Evolutionary conservation across 2,797 vertebrate genomes (phyloP).

Genomic region (Hemitrygon akajei): DNA sequence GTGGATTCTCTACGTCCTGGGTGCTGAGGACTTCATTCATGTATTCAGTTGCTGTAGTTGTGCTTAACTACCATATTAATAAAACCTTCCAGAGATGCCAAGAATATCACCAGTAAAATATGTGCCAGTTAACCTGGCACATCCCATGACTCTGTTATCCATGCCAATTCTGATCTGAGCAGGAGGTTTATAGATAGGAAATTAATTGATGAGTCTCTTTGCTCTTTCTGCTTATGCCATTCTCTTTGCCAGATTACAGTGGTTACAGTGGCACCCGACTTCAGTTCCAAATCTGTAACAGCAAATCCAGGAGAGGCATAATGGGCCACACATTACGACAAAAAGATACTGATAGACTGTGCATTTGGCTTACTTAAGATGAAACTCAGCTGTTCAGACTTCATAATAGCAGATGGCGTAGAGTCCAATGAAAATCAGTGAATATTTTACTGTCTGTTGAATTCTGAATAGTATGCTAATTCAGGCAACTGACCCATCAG

Average conservation of each 20-base stretch:
- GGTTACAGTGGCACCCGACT: conserved; percentile 20
- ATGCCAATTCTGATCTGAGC: conserved; percentile 30
- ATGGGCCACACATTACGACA: not conserved
- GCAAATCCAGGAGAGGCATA: conserved; percentile 25
- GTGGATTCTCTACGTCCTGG: not conserved
- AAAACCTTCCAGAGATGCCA: not conserved
- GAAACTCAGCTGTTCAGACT: conserved; percentile 25
- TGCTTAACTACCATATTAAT: not conserved
- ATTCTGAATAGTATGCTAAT: conserved; percentile 13
- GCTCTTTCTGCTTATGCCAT: conserved; percentile 25
- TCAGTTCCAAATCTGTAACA: conserved; percentile 20
- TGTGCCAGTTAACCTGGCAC: conserved; percentile 34
- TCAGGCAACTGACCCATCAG: not conserved
- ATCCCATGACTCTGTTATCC: conserved; percentile 33
- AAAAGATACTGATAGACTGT: conserved; percentile 8
- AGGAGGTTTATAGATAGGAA: conserved; percentile 35
- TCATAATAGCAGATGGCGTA: conserved; percentile 22
- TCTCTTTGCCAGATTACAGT: conserved; percentile 25
- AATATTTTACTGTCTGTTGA: conserved; percentile 12
- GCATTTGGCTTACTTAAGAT: conserved; percentile 10
- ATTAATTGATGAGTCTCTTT: conserved; percentile 36
- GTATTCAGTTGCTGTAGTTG: not conserved
- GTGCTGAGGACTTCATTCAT: not conserved
- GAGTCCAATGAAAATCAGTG: conserved; percentile 2
- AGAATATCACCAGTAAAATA: conserved; percentile 16